These are phyloP conservation scores for Chlorodrepanis virens DNA, from an alignment of 2,113 vertebrate genomes.

Conservation along the genomic window DNA sequence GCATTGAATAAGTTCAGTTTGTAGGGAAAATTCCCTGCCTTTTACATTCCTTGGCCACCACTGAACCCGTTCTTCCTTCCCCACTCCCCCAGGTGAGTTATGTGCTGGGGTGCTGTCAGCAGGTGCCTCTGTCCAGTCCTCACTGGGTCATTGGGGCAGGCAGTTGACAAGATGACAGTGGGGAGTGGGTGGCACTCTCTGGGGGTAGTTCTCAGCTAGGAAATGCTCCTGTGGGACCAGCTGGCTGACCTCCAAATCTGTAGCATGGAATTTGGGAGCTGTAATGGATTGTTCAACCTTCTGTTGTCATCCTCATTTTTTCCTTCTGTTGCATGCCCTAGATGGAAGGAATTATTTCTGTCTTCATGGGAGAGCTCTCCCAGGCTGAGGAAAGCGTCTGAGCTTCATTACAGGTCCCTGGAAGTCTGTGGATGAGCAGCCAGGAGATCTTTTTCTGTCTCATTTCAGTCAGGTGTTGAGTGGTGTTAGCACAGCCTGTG, in stretches of 20 bases:
- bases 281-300: not conserved
- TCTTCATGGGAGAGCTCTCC: not conserved
- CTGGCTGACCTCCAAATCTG: not conserved
- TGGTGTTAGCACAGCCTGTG: not conserved
- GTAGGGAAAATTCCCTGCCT: not conserved
- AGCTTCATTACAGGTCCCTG: rapidly evolving
- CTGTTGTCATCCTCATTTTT: not conserved
- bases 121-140: not conserved
- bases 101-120: rapidly evolving
- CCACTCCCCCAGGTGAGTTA: rapidly evolving
- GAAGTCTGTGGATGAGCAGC: not conserved
- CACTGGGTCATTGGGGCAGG: rapidly evolving
- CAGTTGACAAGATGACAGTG: rapidly evolving
- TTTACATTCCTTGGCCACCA: not conserved
- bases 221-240: not conserved
- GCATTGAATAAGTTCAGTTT: not conserved
- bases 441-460: not conserved
- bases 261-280: not conserved
- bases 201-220: not conserved
- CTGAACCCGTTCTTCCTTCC: not conserved
- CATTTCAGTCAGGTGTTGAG: rapidly evolving
- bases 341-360: not conserved
- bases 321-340: not conserved
- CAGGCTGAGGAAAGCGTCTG: not conserved
- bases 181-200: not conserved